Evolutionary conservation across 2,797 vertebrate genomes (phyloP).

Genomic region (Protosalanx chinensis): DNA sequence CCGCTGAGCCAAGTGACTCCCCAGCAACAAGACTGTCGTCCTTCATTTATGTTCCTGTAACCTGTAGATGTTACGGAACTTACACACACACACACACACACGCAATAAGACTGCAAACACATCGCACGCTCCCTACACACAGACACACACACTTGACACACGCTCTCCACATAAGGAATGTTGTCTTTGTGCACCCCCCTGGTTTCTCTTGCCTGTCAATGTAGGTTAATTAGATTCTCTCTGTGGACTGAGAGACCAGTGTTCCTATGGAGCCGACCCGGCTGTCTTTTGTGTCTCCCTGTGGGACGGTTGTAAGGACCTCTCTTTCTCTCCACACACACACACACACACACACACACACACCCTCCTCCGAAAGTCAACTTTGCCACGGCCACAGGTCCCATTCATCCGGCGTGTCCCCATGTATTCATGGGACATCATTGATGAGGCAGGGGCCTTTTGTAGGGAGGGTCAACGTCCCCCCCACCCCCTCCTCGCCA

Average conservation of each 20-base stretch:
- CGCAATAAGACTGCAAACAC: no score
- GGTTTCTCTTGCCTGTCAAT: constrained; percentile 30
- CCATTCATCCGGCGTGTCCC: constrained; percentile 65
- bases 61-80: constrained; percentile 66
- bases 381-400: constrained; percentile 62
- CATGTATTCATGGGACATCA: constrained; percentile 68
- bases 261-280: background rate
- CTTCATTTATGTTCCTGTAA: constrained; percentile 32
- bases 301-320: background rate
- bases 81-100: constrained; percentile 38
- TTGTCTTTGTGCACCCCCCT: background rate
- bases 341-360: constrained; percentile 54
- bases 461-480: constrained; percentile 58
- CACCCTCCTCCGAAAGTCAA: constrained; percentile 39
- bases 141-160: constrained; percentile 4
- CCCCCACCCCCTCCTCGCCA: constrained; percentile 15
- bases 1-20: no score
- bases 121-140: background rate
- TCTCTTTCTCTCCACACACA: background rate
- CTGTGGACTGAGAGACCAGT: background rate
- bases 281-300: background rate
- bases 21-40: background rate
- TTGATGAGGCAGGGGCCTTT: constrained; percentile 68
- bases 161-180: background rate
- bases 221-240: background rate